These are phyloP conservation scores for Pelecanus crispus DNA, from an alignment of 2,113 vertebrate species.

Conservation along the genomic window DNA sequence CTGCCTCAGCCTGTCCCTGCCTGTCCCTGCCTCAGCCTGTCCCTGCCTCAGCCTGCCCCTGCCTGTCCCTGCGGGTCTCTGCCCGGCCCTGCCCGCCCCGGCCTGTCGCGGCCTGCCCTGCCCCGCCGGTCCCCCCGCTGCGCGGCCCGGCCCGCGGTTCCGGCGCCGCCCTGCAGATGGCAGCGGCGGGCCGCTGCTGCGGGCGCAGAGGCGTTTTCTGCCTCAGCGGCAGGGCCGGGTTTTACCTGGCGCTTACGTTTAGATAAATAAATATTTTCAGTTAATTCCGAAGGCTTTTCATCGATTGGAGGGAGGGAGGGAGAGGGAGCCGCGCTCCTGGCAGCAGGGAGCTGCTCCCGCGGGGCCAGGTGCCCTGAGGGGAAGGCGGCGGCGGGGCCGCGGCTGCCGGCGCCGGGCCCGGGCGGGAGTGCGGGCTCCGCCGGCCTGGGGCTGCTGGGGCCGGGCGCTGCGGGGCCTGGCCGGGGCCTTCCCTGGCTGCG, in stretches of 20 bases:
- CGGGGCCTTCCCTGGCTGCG: too few species aligned
- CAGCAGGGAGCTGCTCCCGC: background rate
- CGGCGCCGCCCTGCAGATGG: background rate
- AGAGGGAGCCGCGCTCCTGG: background rate
- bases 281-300: background rate
- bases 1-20: background rate
- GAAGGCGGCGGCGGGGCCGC: fast-evolving
- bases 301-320: background rate
- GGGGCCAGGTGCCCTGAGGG: background rate
- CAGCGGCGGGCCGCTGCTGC: background rate
- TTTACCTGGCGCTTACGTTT: background rate
- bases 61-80: background rate
- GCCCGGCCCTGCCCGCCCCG: too few species aligned
- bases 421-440: too few species aligned
- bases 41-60: background rate
- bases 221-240: background rate
- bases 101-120: background rate
- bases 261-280: background rate
- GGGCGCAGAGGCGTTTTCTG: background rate
- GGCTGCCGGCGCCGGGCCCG: background rate
- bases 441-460: background rate
- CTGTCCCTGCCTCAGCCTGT: background rate
- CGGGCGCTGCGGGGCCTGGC: too few species aligned
- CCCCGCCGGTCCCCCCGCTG: background rate
- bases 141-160: background rate